A percentile compares a stretch with the other conserved stretches of the same genome.
Conservation (phyloP, 1,140 invertebrate species). For the Rhagoletis pomonella region DNA sequence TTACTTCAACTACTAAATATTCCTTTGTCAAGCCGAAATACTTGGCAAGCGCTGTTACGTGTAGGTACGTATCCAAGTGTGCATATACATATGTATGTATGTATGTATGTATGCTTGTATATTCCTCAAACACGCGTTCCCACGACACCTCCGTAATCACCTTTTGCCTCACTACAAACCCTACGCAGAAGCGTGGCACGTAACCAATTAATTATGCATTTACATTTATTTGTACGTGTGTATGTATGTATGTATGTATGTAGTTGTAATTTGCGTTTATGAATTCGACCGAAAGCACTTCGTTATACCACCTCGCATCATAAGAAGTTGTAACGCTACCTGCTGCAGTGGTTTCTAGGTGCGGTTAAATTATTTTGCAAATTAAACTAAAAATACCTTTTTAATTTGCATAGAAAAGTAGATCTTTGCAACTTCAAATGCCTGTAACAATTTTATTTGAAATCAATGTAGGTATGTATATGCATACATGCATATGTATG, state of each 20-base stretch:
- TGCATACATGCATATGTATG: too few relatives aligned
- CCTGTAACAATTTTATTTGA: too few relatives aligned
- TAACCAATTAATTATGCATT: slow-evolving; percentile 11
- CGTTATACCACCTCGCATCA: too few relatives aligned
- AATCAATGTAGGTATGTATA: too few relatives aligned
- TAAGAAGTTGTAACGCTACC: too few relatives aligned
- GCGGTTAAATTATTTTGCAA: too few relatives aligned
- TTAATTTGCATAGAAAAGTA: too few relatives aligned
- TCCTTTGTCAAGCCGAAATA: neutral
- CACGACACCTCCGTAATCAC: neutral
- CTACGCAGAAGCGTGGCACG: neutral
- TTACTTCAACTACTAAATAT: neutral
- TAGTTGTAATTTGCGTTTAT: neutral
- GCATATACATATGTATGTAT: neutral
- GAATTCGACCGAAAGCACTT: too few relatives aligned
- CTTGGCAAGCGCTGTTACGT: neutral
- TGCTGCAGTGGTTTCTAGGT: too few relatives aligned
- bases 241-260: neutral
- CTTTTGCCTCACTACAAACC: neutral
- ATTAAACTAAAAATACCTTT: too few relatives aligned
- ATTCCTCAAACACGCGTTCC: neutral
- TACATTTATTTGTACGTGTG: neutral
- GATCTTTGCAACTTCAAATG: too few relatives aligned
- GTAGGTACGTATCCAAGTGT: neutral
- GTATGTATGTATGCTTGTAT: neutral